Base-by-base conservation (phyloP, 2,888 invertebrate genomes). In the Acanthoscelides obtectus region DNA sequence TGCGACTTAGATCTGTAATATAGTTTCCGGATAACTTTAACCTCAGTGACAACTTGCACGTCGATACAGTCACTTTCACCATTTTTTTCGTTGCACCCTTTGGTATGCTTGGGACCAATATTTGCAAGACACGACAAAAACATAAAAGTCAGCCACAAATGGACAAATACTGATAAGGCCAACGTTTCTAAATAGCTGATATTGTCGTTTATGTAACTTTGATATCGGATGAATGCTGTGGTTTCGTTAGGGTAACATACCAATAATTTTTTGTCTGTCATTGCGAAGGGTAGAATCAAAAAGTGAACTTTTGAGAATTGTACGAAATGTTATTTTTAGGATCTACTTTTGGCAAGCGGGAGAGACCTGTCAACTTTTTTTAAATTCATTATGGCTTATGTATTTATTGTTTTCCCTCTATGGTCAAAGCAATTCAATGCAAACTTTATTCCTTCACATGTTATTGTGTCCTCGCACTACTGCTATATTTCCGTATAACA, bases 241-340 rank as follows among this genome's bases (percentile, higher is more conserved):
- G 75, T 71, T 67, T 75, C 73, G 27, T 75, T 75, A 20, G 73
- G 71, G 67, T 71, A 75, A 72, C 75, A 75, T 22, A 74, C 67
- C 69, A 27, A 45, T 45, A 45, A 12, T 45, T 45, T 45, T 45
- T 45, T 45, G 17, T 45, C 45, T 45, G 45, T 12, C 45, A 45
- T 45, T 17, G 45, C 45, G 45, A 12, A 45, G 17, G 25, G 6
- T 6, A 25, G 25, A 25, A 25, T 45, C 12, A 17, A 4, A 12
- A 12, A 12, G 5, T 12, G 45, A 45, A 45, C 45, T 45, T 45
- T 45, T 21, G 64, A 20, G 66, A 71, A 68, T 20, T 22, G 63
- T 63, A 45, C n/a, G 45, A 71, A 71, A 66, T 70, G 71, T 77
- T 79, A 79, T 77, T 78, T 78, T 79, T 79, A 78, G 77, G 76